These are phyloP conservation scores for Trematocara unimaculatum DNA, from an alignment of 2,113 vertebrate species.

Conservation along the genomic window DNA sequence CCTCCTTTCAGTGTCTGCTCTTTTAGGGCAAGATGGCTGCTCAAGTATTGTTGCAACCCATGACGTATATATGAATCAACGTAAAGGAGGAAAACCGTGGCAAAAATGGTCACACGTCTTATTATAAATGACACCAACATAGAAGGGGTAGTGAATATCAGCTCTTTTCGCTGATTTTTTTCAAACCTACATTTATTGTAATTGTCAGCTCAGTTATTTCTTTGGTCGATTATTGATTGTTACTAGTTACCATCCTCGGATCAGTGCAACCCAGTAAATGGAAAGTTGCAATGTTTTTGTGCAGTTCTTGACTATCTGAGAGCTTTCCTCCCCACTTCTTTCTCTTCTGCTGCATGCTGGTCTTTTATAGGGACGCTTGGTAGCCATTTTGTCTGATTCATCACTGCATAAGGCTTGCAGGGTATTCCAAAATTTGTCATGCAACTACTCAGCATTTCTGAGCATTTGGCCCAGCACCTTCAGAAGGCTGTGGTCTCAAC, in stretches of 20 bases:
- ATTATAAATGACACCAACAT: neutral
- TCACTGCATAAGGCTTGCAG: neutral
- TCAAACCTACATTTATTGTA: neutral
- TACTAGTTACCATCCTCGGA: neutral
- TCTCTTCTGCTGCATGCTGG: neutral
- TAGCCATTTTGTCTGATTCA: slow-evolving; percentile 58
- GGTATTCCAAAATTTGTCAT: neutral
- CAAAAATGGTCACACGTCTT: neutral
- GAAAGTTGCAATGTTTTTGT: neutral
- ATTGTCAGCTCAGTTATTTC: neutral
- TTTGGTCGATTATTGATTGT: neutral
- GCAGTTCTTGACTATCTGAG: neutral
- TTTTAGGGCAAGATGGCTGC: slow-evolving; percentile 67
- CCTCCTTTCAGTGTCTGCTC: slow-evolving; percentile 40
- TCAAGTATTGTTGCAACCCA: slow-evolving; percentile 23
- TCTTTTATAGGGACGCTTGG: slow-evolving; percentile 1
- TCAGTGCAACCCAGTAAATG: neutral
- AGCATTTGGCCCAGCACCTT: neutral
- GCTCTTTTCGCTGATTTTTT: neutral
- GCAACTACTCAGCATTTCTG: neutral
- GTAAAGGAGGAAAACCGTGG: neutral
- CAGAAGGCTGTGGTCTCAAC: neutral
- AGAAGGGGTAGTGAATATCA: neutral
- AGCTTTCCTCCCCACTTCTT: neutral
- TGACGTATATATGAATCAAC: slow-evolving; percentile 27